A percentile compares a stretch with the other conserved stretches of the same genome.
Conservation (phyloP, 1,140 invertebrate genomes). For the Drosophila arawakana region DNA sequence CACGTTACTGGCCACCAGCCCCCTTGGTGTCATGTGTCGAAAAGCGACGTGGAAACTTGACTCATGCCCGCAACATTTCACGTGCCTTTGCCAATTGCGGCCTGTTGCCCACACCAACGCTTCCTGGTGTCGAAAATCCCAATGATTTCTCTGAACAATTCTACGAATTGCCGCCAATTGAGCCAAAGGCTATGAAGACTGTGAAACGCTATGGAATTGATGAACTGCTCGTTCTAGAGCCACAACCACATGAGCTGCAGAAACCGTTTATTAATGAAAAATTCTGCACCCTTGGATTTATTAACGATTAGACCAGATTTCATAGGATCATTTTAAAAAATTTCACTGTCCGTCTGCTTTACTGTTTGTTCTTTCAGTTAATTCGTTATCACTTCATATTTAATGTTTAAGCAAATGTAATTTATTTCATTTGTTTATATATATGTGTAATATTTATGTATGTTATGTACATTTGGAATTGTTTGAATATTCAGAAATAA, state of each 20-base stretch:
- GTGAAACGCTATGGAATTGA: constrained; percentile 52
- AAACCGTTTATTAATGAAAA: constrained; percentile 16
- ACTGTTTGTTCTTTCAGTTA: constrained; percentile 7
- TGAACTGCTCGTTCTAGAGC: constrained; percentile 50
- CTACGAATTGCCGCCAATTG: not conserved
- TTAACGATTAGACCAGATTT: constrained; percentile 19
- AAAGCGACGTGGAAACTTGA: constrained; percentile 45
- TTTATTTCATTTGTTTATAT: not conserved
- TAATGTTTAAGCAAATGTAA: constrained; percentile 13
- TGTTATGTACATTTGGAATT: constrained; percentile 7
- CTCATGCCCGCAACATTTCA: constrained; percentile 36
- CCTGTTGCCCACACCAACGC: constrained; percentile 16
- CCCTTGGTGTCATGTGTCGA: constrained; percentile 14
- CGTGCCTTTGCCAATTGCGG: constrained; percentile 24
- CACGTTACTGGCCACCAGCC: constrained; percentile 28
- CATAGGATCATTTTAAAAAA: not conserved
- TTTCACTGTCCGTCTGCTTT: not conserved
- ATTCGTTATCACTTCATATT: constrained; percentile 13
- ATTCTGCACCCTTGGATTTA: constrained; percentile 24
- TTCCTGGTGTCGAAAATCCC: not conserved
- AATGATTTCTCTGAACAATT: not conserved
- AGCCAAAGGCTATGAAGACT: not conserved
- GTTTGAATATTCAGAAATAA: constrained; percentile 25
- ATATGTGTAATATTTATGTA: not conserved
- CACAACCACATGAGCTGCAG: constrained; percentile 42